Conservation (phyloP, 2,113 vertebrate genomes). For the Tonatia bakeri region DNA sequence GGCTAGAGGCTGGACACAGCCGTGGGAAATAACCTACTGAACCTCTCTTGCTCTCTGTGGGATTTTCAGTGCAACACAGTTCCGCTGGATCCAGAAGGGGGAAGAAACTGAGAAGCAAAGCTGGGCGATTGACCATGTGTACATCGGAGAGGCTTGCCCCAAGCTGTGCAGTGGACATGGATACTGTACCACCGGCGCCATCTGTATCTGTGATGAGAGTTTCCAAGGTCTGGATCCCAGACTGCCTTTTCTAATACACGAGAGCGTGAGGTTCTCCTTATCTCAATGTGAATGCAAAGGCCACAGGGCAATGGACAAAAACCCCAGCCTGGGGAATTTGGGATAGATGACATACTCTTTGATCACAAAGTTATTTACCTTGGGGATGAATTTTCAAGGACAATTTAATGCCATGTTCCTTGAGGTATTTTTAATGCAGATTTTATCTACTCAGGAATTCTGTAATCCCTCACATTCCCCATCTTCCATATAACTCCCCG, state of each 20-base stretch:
- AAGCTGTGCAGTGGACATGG: conserved; percentile 95
- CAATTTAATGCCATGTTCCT: neutral
- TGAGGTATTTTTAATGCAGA: neutral
- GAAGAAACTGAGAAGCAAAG: conserved; percentile 92
- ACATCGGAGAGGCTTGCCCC: conserved; percentile 95
- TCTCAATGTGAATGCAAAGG: neutral
- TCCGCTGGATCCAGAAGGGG: conserved; percentile 98
- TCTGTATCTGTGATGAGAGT: conserved; percentile 97
- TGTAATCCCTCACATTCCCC: neutral
- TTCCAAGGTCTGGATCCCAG: conserved; percentile 85
- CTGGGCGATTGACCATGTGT: conserved; percentile 97
- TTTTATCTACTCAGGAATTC: neutral
- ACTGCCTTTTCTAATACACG: neutral
- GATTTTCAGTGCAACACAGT: conserved; percentile 92
- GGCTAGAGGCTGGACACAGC: neutral
- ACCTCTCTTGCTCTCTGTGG: neutral
- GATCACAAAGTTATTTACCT: neutral
- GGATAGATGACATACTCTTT: neutral
- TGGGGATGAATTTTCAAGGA: neutral
- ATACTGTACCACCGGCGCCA: conserved; percentile 91
- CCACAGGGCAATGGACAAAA: neutral
- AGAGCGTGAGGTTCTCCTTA: neutral
- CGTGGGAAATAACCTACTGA: neutral
- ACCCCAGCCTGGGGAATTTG: neutral
- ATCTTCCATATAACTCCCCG: neutral